These are phyloP conservation scores for Apoda limacodes DNA, from an alignment of 2,888 invertebrate species.

Conservation along the genomic window DNA sequence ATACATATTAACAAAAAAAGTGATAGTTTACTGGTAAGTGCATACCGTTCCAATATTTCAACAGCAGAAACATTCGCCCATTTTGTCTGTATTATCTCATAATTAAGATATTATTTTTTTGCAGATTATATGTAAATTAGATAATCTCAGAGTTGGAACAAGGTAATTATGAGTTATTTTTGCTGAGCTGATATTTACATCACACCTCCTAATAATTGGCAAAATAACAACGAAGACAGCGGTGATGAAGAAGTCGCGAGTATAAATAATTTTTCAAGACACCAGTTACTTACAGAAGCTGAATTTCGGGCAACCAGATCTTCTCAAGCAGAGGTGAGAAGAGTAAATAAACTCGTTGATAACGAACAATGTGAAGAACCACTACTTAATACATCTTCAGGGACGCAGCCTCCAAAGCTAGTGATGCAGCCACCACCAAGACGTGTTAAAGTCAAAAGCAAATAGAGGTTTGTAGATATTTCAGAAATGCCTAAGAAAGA, in stretches of 20 bases:
- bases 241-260: slow-evolving; percentile 11
- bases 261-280: slow-evolving; percentile 13
- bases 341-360: slow-evolving; percentile 9
- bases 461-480: slow-evolving; percentile 13
- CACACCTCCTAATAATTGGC: slow-evolving; percentile 12
- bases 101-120: slow-evolving; percentile 7
- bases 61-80: no score
- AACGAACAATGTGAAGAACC: slow-evolving; percentile 8
- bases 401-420: slow-evolving; percentile 5
- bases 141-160: slow-evolving; percentile 14
- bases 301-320: slow-evolving; percentile 12
- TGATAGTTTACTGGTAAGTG: no score
- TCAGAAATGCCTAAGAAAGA: slow-evolving; percentile 12
- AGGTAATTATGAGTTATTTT: slow-evolving; percentile 7
- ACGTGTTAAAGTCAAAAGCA: slow-evolving; percentile 6
- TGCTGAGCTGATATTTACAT: slow-evolving; percentile 12
- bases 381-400: slow-evolving; percentile 9
- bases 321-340: slow-evolving; percentile 6
- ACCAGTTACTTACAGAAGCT: slow-evolving; percentile 15
- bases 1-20: no score
- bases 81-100: no score
- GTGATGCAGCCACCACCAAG: slow-evolving; percentile 5
- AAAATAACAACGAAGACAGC: slow-evolving; percentile 13
- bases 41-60: no score
- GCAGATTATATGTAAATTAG: slow-evolving; percentile 11